Evolutionary conservation across 2,113 vertebrate species (phyloP).

Genomic region (Halichoeres trimaculatus): DNA sequence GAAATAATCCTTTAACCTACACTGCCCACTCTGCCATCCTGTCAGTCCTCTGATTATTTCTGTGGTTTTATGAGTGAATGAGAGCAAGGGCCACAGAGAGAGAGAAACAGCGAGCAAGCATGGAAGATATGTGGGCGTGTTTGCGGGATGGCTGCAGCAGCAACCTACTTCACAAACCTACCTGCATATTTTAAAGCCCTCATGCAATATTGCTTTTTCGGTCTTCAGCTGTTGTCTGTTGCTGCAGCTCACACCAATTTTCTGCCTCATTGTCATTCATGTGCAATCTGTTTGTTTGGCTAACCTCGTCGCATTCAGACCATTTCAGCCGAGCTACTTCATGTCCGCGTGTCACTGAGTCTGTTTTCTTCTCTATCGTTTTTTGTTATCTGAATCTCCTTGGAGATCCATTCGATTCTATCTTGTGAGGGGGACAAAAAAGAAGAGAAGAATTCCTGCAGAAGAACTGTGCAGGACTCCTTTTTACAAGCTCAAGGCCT

Average conservation of each 20-base stretch:
- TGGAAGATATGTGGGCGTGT: slow-evolving; percentile 50
- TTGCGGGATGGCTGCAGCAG: slow-evolving; percentile 42
- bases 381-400: slow-evolving; percentile 54
- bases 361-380: slow-evolving; percentile 55
- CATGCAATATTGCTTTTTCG: slow-evolving; percentile 70
- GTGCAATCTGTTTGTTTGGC: slow-evolving; percentile 77
- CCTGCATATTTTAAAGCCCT: slow-evolving; percentile 79
- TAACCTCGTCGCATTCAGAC: slow-evolving; percentile 65
- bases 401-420: slow-evolving; percentile 54
- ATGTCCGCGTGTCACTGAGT: slow-evolving; percentile 56
- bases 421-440: neutral
- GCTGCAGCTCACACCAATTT: slow-evolving; percentile 73
- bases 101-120: slow-evolving; percentile 20
- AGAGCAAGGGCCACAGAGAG: slow-evolving; percentile 16
- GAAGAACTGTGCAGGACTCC: slow-evolving; percentile 28
- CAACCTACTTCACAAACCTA: slow-evolving; percentile 63
- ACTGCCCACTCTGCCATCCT: slow-evolving; percentile 53
- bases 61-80: slow-evolving; percentile 45
- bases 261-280: slow-evolving; percentile 80
- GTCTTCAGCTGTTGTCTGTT: slow-evolving; percentile 58
- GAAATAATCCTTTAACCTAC: slow-evolving; percentile 76
- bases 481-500: slow-evolving; percentile 63
- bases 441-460: slow-evolving; percentile 2
- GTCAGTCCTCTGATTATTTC: slow-evolving; percentile 35
- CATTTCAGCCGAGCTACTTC: slow-evolving; percentile 58